Evolutionary conservation across 1,140 invertebrate species (phyloP).

Genomic region (Gryllus bimaculatus): DNA sequence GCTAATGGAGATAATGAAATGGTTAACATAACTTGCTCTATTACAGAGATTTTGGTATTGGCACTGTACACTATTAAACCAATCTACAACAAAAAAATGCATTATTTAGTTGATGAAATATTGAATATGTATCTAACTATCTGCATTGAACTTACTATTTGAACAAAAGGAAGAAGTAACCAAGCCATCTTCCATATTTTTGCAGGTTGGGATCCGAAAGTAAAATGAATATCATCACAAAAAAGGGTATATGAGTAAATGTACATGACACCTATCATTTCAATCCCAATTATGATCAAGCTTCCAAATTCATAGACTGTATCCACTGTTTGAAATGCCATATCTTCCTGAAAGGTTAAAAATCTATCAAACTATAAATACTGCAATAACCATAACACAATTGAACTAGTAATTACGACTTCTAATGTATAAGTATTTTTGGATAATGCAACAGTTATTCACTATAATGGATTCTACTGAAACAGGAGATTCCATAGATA

Average conservation of each 20-base stretch:
- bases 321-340: no score
- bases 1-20: background rate
- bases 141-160: background rate
- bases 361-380: no score
- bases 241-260: background rate
- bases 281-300: background rate
- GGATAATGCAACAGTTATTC: no score
- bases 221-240: background rate
- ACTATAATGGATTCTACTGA: no score
- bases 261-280: background rate
- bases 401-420: no score
- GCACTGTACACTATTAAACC: background rate
- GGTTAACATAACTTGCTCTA: no score
- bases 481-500: no score
- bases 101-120: background rate
- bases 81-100: background rate
- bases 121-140: background rate
- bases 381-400: no score
- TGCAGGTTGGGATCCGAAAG: background rate
- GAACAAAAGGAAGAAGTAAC: background rate
- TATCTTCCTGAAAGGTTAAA: no score
- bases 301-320: background rate
- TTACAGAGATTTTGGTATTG: no score
- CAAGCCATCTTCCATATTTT: background rate
- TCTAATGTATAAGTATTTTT: no score